Evolutionary conservation across 2,113 vertebrate genomes (phyloP).

Genomic region (Solea senegalensis): DNA sequence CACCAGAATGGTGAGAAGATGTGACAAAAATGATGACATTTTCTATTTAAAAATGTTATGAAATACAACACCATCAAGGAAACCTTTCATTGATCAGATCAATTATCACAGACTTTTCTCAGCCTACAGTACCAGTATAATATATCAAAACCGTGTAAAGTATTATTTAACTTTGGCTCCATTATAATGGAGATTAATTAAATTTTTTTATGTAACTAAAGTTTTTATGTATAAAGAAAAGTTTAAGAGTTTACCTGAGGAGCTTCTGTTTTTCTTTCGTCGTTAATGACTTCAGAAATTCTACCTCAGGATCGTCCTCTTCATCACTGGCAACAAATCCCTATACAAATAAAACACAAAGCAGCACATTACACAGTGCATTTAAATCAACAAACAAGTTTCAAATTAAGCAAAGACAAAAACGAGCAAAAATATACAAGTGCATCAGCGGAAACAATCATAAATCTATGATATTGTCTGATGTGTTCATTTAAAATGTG

Average conservation of each 20-base stretch:
- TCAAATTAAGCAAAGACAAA: background rate
- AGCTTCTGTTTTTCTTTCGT: conserved; percentile 98
- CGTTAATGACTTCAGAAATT: conserved; percentile 95
- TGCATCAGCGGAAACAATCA: conserved; percentile 5
- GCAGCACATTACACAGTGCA: background rate
- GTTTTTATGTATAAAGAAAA: background rate
- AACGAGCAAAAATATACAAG: no score
- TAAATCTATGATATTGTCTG: no score
- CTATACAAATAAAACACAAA: conserved; percentile 72
- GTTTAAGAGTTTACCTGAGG: conserved; percentile 83
- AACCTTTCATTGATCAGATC: background rate
- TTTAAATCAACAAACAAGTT: background rate
- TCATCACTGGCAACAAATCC: conserved; percentile 94
- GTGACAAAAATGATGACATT: background rate
- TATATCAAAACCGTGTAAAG: background rate
- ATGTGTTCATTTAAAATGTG: background rate
- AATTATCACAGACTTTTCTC: background rate
- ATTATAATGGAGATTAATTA: background rate
- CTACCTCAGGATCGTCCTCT: conserved; percentile 96
- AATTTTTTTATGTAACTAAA: background rate
- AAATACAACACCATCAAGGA: background rate
- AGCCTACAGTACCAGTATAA: no score
- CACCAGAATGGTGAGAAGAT: background rate
- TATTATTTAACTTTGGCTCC: background rate
- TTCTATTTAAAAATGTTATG: background rate